Evolutionary conservation across 2,888 invertebrate genomes (phyloP), one percentile per base, ranked within the genome.

Genomic region (Drosophila austrosaltans): DNA sequence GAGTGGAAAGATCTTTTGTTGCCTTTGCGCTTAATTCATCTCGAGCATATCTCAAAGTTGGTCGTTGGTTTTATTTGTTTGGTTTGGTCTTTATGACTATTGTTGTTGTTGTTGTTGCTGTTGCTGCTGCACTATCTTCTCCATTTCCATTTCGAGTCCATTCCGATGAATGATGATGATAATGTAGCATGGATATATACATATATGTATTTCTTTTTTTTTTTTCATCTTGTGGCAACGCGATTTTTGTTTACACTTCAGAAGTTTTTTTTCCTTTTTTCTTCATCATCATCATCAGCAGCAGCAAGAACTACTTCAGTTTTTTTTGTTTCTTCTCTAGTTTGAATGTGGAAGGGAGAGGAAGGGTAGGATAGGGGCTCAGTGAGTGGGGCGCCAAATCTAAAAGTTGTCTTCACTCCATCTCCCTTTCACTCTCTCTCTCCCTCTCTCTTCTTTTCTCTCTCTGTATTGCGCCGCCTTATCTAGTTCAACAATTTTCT

Each of bases 241-340:
- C 76, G 80, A 79, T 65, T 85, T 83, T 78, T 81, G 86, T 86
- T 86, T 86, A 79, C 76, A 78, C 79, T 81, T 72, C 63, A 66
- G 64, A 67, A 54, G 16, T 16, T 16, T 16, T 16, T 16, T 16
- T 16, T 68, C 66, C 63, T 72, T 63, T 63, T 69, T 54, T 32
- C 32, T 32, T 32, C 32, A 32, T 6, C 36, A 8, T 36, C 36
- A 36, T 36, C 36, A 36, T 8, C 36, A 36, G 8, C 36, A 16
- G 16, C 16, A 16, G 16, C 16, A 36, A 30, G 30, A 30, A 30
- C 30, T 30, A 30, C 30, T 30, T 30, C 30, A 30, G 30, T 30
- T 62, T 72, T 71, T 62, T 72, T 71, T 72, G 59, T 66, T 71
- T 66, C 59, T 40, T 32, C 25, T 57, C n/a, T 36, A 48, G 65